A percentile compares a stretch with the other conserved stretches of the same genome.
Evolutionary conservation across 2,113 vertebrate species (phyloP).

Genomic region (Toxotes chatareus): DNA sequence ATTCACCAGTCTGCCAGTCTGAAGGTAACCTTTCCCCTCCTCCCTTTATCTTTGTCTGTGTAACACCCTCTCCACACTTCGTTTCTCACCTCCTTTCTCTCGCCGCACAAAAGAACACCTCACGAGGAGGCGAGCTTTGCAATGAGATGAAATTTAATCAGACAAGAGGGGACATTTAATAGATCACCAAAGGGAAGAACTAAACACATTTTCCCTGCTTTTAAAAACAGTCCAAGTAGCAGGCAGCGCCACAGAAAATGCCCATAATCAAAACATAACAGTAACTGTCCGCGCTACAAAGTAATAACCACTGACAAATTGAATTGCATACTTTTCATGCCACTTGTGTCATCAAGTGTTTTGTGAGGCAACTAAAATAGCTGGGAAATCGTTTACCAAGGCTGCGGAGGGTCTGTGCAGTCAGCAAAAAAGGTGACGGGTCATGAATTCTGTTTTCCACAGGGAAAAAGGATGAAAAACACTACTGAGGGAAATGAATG

Average conservation of each 20-base stretch:
- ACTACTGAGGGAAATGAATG: slow-evolving; percentile 72
- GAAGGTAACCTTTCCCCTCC: slow-evolving; percentile 69
- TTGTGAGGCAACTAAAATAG: slow-evolving; percentile 70
- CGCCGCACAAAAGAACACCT: slow-evolving; percentile 46
- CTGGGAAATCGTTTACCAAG: slow-evolving; percentile 62
- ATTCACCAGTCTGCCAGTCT: slow-evolving; percentile 35
- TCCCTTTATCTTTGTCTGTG: slow-evolving; percentile 45
- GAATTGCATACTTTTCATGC: slow-evolving; percentile 70
- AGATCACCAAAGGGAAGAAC: slow-evolving; percentile 21
- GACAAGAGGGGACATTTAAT: slow-evolving; percentile 38
- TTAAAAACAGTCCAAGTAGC: slow-evolving; percentile 24
- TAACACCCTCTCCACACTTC: slow-evolving; percentile 17
- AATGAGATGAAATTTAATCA: slow-evolving; percentile 63
- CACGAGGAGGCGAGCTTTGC: slow-evolving; percentile 45
- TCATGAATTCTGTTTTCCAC: slow-evolving; percentile 78
- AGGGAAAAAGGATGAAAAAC: slow-evolving; percentile 58
- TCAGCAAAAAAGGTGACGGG: slow-evolving; percentile 79
- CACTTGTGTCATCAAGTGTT: slow-evolving; percentile 75
- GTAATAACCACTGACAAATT: slow-evolving; percentile 70
- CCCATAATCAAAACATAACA: slow-evolving; percentile 59
- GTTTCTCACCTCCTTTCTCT: slow-evolving; percentile 46
- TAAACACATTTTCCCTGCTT: slow-evolving; percentile 32
- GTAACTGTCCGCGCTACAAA: slow-evolving; percentile 39
- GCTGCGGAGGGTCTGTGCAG: slow-evolving; percentile 61
- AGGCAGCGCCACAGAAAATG: slow-evolving; percentile 45